phyloP scores from a whole-genome alignment of 2,113 vertebrate species.

The Dissostichus mawsoni region DNA sequence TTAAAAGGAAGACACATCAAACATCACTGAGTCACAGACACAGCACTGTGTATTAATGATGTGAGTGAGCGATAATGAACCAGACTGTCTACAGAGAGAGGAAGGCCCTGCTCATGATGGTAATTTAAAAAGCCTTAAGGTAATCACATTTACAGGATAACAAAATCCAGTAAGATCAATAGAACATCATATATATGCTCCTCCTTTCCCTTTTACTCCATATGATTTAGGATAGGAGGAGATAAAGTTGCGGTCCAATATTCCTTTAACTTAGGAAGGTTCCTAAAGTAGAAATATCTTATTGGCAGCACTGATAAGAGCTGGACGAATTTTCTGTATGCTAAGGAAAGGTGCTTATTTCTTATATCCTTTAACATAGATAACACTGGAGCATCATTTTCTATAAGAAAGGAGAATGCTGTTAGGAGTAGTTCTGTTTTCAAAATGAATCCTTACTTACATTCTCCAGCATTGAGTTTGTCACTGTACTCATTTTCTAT shows the following conservation, averaged over 20 bases:
- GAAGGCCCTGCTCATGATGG: not conserved
- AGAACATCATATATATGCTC: not conserved
- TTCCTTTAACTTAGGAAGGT: no score
- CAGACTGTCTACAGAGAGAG: not conserved
- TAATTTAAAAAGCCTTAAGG: constrained; percentile 11
- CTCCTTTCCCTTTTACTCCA: not conserved
- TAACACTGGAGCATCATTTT: no score
- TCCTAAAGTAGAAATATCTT: no score
- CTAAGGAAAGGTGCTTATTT: no score
- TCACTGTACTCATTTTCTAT: no score
- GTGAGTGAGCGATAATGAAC: not conserved
- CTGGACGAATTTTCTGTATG: no score
- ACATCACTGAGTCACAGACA: constrained; percentile 30
- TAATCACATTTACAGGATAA: constrained; percentile 16
- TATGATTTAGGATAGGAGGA: constrained; percentile 6
- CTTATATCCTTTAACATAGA: no score
- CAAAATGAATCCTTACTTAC: no score
- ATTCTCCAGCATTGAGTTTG: no score
- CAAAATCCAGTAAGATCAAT: constrained; percentile 8
- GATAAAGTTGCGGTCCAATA: constrained; percentile 20
- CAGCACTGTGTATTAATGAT: not conserved
- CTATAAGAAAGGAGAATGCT: no score
- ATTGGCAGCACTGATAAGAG: no score
- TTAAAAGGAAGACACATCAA: constrained; percentile 5
- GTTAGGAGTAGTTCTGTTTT: no score